These are phyloP conservation scores for Helicoverpa assulta DNA, from an alignment of 2,888 invertebrate genomes.

Conservation along the genomic window DNA sequence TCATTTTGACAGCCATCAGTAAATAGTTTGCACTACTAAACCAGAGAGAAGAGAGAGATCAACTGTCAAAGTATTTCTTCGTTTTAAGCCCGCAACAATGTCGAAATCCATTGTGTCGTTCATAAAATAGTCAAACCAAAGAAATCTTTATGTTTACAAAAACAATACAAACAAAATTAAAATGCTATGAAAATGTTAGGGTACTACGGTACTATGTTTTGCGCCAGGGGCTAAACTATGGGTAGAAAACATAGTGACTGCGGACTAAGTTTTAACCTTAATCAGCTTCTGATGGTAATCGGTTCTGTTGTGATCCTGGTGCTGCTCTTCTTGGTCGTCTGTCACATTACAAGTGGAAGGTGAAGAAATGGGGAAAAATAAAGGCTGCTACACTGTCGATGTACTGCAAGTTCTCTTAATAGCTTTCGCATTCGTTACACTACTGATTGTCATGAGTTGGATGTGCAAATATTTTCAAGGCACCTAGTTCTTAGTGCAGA, in stretches of 20 bases:
- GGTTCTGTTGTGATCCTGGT: conserved; percentile 80
- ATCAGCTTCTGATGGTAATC: conserved; percentile 79
- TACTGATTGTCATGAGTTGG: conserved; percentile 80
- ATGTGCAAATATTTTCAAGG: conserved; percentile 81
- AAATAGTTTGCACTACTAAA: conserved; percentile 20
- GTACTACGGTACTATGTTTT: conserved; percentile 58
- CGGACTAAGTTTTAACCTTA: conserved; percentile 74
- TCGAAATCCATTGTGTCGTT: conserved; percentile 40
- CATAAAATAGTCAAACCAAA: conserved; percentile 21
- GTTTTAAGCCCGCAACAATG: conserved; percentile 40
- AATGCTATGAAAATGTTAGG: conserved; percentile 11
- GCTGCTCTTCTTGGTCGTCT: conserved; percentile 78
- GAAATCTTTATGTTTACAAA: conserved; percentile 14
- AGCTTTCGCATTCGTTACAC: conserved; percentile 77
- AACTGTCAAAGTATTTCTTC: conserved; percentile 27
- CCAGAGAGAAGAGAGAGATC: conserved; percentile 23
- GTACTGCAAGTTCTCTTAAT: conserved; percentile 75
- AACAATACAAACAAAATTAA: conserved; percentile 16
- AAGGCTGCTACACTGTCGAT: conserved; percentile 70
- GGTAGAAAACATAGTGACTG: conserved; percentile 52
- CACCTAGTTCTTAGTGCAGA: conserved; percentile 7
- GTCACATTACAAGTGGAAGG: conserved; percentile 77
- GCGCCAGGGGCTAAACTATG: conserved; percentile 56
- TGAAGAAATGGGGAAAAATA: conserved; percentile 57
- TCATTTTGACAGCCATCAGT: background rate